Percentiles rank a stretch among this genome's conserved stretches.
These are phyloP conservation scores for Hapalemur alaotrensis DNA, from an alignment of 2,797 vertebrate species.

Conservation along the genomic window DNA sequence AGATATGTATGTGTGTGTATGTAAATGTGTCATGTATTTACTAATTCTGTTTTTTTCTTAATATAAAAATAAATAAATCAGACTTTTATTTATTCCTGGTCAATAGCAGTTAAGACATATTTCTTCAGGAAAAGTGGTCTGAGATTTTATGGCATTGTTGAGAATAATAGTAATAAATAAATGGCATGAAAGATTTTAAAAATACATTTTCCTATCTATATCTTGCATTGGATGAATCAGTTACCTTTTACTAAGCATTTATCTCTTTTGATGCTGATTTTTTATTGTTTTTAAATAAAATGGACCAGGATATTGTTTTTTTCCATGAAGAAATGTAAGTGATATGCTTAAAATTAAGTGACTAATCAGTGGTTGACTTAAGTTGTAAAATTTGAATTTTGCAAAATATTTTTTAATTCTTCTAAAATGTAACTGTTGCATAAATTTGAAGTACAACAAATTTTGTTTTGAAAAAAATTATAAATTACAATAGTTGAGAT, in stretches of 20 bases:
- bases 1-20: neutral
- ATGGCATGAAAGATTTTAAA: neutral
- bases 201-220: neutral
- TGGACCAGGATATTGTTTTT: neutral
- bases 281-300: conserved; percentile 45
- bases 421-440: neutral
- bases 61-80: conserved; percentile 1
- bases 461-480: conserved; percentile 49
- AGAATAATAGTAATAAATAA: neutral
- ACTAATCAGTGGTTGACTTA: neutral
- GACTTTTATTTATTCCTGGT: neutral
- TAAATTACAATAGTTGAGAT: neutral
- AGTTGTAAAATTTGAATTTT: neutral
- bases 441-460: conserved; percentile 44
- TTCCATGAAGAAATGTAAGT: neutral
- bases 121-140: neutral
- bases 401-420: conserved; percentile 18
- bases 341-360: neutral
- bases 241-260: neutral
- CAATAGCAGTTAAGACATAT: neutral
- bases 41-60: neutral
- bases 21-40: neutral
- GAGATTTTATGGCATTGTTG: neutral
- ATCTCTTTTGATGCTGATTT: neutral
- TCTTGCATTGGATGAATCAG: neutral